Conservation (phyloP, 2,113 vertebrate genomes). For the Andinoacara biseriatus region DNA sequence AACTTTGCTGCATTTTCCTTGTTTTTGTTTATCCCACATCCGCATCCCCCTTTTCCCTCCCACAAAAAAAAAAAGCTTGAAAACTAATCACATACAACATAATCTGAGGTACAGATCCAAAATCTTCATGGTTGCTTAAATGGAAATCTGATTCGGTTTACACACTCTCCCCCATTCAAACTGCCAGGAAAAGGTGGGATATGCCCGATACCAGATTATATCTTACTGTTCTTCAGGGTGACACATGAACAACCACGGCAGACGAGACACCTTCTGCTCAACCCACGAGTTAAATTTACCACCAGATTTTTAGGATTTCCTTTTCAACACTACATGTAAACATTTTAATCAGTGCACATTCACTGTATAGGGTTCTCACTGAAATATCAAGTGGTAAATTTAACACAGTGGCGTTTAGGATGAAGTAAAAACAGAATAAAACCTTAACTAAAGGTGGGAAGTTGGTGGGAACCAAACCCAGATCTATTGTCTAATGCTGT, state of each 20-base stretch:
- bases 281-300: slow-evolving; percentile 48
- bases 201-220: slow-evolving; percentile 12
- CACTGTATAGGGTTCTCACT: slow-evolving; percentile 52
- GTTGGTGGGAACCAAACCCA: slow-evolving; percentile 28
- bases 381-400: slow-evolving; percentile 59
- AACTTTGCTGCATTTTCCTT: slow-evolving; percentile 48
- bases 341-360: slow-evolving; percentile 68
- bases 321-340: slow-evolving; percentile 72
- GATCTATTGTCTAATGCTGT: slow-evolving; percentile 24
- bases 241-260: slow-evolving; percentile 46
- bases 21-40: slow-evolving; percentile 23
- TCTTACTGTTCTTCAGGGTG: slow-evolving; percentile 35
- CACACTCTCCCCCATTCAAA: slow-evolving; percentile 39
- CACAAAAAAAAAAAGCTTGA: slow-evolving; percentile 23
- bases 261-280: slow-evolving; percentile 34
- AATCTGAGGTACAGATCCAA: slow-evolving; percentile 45
- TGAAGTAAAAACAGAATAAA: slow-evolving; percentile 41
- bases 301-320: slow-evolving; percentile 35
- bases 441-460: slow-evolving; percentile 13
- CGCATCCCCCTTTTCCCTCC: neutral
- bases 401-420: slow-evolving; percentile 43
- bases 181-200: slow-evolving; percentile 28
- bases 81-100: slow-evolving; percentile 46
- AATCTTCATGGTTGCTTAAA: slow-evolving; percentile 50
- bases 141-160: slow-evolving; percentile 39